These are phyloP conservation scores for Drosophila busckii DNA, from an alignment of 1,140 invertebrate species.

Conservation along the genomic window DNA sequence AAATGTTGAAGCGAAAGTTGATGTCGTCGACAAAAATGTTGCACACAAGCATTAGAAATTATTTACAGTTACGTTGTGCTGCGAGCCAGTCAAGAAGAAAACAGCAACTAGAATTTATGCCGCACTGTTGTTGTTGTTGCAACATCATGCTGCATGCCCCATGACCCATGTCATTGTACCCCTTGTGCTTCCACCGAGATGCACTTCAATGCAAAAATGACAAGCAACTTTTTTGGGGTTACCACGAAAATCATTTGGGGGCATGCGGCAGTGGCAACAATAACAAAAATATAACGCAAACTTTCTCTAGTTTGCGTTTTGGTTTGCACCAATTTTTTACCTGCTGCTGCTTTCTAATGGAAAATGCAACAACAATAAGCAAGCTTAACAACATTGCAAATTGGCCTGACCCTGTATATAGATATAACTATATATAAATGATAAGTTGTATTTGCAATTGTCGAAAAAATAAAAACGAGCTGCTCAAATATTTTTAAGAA, in stretches of 20 bases:
- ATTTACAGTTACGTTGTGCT: conserved; percentile 39
- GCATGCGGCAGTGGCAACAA: conserved; percentile 23
- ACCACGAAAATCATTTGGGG: conserved; percentile 32
- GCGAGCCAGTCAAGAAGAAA: conserved; percentile 32
- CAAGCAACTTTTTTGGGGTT: conserved; percentile 27
- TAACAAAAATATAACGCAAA: background rate
- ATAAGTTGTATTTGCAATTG: conserved; percentile 6
- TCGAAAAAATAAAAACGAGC: too few species aligned
- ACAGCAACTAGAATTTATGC: conserved; percentile 18
- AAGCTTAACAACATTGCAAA: conserved; percentile 28
- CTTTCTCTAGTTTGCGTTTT: too few species aligned
- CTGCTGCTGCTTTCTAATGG: too few species aligned
- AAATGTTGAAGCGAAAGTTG: conserved; percentile 31
- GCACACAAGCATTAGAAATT: conserved; percentile 34
- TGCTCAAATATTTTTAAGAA: too few species aligned
- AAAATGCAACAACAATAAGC: background rate
- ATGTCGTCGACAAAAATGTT: conserved; percentile 31
- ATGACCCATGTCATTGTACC: background rate
- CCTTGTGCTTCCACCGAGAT: conserved; percentile 12
- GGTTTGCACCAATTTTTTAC: too few species aligned
- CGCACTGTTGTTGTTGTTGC: conserved; percentile 4
- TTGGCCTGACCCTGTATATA: conserved; percentile 16
- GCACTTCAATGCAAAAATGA: conserved; percentile 42
- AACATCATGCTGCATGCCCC: background rate
- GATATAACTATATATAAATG: conserved; percentile 14